A percentile compares a stretch with the other conserved stretches of the same genome.
Evolutionary conservation across 2,888 invertebrate genomes (phyloP).

Genomic region (Danaus chrysippus): DNA sequence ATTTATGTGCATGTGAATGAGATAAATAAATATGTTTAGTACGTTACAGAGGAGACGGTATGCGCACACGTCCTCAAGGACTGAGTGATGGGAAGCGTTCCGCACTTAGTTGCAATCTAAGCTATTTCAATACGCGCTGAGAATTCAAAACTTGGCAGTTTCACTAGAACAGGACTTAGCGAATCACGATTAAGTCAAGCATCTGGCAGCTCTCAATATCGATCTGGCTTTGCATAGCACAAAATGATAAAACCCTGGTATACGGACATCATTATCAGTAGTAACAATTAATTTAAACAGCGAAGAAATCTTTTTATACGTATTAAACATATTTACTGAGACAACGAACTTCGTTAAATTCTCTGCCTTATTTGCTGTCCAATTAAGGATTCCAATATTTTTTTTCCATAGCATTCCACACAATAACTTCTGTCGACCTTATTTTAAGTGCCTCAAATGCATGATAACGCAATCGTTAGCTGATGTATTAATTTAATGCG

Average conservation of each 20-base stretch:
- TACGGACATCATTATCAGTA: no score
- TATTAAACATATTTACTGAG: no score
- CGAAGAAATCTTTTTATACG: no score
- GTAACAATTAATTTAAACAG: no score
- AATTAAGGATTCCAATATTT: background rate
- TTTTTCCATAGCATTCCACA: background rate
- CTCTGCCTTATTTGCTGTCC: background rate
- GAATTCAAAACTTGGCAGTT: conserved; percentile 69
- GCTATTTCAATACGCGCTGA: conserved; percentile 71
- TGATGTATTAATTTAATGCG: conserved; percentile 38
- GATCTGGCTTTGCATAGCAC: background rate
- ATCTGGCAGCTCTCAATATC: background rate
- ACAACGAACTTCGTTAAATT: no score
- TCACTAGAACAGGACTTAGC: conserved; percentile 44
- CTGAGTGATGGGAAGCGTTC: conserved; percentile 50
- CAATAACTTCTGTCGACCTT: background rate
- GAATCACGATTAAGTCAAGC: conserved; percentile 7
- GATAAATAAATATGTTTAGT: conserved; percentile 46
- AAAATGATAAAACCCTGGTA: no score
- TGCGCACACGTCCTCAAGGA: conserved; percentile 51
- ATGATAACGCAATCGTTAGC: conserved; percentile 31
- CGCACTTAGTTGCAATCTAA: conserved; percentile 57
- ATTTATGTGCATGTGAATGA: conserved; percentile 51
- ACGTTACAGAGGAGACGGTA: conserved; percentile 51
- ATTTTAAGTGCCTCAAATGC: conserved; percentile 20